Conservation (phyloP, 2,888 invertebrate genomes). For the Hirtodrosophila duncani region DNA sequence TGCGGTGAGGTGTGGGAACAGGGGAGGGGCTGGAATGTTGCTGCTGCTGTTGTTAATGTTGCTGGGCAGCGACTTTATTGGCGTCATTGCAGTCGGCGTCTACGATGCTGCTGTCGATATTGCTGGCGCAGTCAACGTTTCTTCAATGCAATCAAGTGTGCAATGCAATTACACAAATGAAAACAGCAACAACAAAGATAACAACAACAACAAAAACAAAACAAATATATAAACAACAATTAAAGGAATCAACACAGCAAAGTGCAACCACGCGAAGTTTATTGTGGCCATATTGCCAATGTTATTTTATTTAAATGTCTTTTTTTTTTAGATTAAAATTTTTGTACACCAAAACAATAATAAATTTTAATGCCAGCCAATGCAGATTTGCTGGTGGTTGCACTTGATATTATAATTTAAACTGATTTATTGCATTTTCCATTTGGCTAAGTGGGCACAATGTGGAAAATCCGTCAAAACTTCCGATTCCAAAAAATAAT, state of each 20-base stretch:
- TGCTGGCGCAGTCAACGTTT: slow-evolving; percentile 15
- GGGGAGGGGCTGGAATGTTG: no score
- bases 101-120: slow-evolving; percentile 9
- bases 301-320: no score
- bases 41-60: slow-evolving; percentile 18
- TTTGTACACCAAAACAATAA: no score
- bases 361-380: no score
- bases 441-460: slow-evolving; percentile 38
- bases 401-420: slow-evolving; percentile 16
- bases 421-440: slow-evolving; percentile 47
- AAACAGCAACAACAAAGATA: slow-evolving; percentile 30
- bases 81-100: slow-evolving; percentile 50
- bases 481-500: slow-evolving; percentile 40
- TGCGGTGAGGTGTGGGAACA: no score
- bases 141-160: slow-evolving; percentile 64
- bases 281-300: no score
- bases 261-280: no score
- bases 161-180: slow-evolving; percentile 68
- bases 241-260: not conserved
- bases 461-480: slow-evolving; percentile 41
- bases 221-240: slow-evolving; percentile 5
- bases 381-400: slow-evolving; percentile 22
- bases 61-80: slow-evolving; percentile 52
- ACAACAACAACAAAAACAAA: slow-evolving; percentile 21
- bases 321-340: no score